A percentile compares a stretch with the other conserved stretches of the same genome.
Conservation (phyloP, 2,888 invertebrate species). For the Agriotes lineatus region DNA sequence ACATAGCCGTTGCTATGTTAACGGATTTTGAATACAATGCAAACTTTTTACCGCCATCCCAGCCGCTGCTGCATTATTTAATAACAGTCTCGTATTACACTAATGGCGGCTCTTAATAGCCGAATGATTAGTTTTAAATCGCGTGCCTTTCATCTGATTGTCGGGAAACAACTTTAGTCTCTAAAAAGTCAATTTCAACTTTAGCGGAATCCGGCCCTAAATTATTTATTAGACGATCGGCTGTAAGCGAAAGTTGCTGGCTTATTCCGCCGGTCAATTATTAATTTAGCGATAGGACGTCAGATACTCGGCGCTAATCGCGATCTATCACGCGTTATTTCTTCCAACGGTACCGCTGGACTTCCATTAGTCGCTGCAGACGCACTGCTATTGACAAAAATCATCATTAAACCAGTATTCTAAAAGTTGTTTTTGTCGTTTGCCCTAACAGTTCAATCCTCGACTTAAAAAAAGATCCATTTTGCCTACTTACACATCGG, state of each 20-base stretch:
- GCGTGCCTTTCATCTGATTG: constrained; percentile 47
- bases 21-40: constrained; percentile 51
- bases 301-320: background rate
- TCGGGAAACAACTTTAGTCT: constrained; percentile 34
- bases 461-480: too few species aligned
- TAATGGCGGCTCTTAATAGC: constrained; percentile 46
- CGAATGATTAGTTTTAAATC: constrained; percentile 46
- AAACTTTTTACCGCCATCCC: constrained; percentile 46
- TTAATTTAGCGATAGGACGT: constrained; percentile 23
- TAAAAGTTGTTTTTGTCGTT: too few species aligned
- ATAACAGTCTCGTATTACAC: constrained; percentile 46
- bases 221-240: constrained; percentile 29
- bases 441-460: too few species aligned
- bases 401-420: too few species aligned
- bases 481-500: too few species aligned
- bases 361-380: too few species aligned
- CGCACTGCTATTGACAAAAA: too few species aligned
- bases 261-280: constrained; percentile 23
- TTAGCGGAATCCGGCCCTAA: constrained; percentile 28
- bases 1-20: constrained; percentile 50
- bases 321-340: background rate
- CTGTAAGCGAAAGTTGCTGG: constrained; percentile 33
- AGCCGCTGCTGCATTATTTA: constrained; percentile 43
- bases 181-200: constrained; percentile 37
- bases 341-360: background rate